These are phyloP conservation scores for Bibio marci DNA, from an alignment of 2,888 invertebrate species.

Conservation along the genomic window DNA sequence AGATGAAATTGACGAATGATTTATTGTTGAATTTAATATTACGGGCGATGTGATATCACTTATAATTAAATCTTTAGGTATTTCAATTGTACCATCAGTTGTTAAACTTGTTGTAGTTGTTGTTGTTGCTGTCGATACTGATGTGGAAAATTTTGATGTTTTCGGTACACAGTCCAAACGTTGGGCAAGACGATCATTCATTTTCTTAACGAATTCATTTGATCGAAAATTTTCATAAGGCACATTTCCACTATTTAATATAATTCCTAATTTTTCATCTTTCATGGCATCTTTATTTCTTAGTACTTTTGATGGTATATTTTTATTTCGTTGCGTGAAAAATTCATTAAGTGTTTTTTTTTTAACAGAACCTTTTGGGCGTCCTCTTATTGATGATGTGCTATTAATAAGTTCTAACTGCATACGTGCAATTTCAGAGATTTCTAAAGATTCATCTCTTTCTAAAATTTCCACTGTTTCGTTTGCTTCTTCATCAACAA, in stretches of 20 bases:
- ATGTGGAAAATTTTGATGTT: not conserved
- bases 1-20: no score
- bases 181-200: not conserved
- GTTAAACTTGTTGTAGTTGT: not conserved
- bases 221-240: not conserved
- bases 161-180: no score
- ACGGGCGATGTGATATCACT: slow-evolving; percentile 1
- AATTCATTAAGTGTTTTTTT: no score
- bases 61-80: slow-evolving; percentile 8
- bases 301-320: not conserved
- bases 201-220: not conserved
- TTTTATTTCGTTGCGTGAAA: not conserved
- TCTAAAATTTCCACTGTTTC: not conserved
- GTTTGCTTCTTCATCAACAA: not conserved
- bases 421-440: not conserved
- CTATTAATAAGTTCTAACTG: not conserved
- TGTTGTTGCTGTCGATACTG: no score
- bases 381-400: not conserved
- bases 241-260: not conserved
- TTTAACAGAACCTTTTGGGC: not conserved
- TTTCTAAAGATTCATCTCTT: not conserved
- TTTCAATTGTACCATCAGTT: slow-evolving; percentile 7
- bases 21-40: slow-evolving; percentile 2
- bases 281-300: not conserved
- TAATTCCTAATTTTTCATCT: not conserved